These are phyloP conservation scores for Parauchenoglanis ngamensis DNA, from an alignment of 2,797 vertebrate species.

Conservation along the genomic window DNA sequence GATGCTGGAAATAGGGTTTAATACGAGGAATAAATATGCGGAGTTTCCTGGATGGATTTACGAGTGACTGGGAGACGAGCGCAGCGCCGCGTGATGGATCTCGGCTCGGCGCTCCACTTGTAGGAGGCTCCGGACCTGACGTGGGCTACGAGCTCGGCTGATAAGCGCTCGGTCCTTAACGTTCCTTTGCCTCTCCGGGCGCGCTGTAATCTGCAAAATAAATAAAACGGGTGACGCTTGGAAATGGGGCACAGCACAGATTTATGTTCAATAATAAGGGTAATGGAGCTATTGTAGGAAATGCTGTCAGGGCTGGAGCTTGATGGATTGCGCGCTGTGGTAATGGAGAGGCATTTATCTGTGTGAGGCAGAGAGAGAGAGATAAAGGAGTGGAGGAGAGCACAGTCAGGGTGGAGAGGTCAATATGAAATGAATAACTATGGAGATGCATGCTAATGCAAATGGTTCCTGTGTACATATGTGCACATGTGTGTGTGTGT, in stretches of 20 bases:
- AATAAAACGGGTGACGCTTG: constrained; percentile 19
- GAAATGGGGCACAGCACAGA: constrained; percentile 16
- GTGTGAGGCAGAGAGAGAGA: constrained; percentile 18
- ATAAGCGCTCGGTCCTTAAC: neutral
- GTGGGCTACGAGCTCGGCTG: neutral
- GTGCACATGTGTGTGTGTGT: neutral
- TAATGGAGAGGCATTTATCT: constrained; percentile 41
- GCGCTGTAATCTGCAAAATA: constrained; percentile 23
- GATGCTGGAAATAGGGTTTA: neutral
- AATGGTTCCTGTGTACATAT: neutral
- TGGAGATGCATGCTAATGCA: neutral
- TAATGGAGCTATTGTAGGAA: constrained; percentile 54
- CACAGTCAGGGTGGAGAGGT: neutral
- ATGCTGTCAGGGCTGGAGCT: constrained; percentile 37
- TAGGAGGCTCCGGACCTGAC: neutral
- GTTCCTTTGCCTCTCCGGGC: neutral
- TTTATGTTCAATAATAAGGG: constrained; percentile 70
- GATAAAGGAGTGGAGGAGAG: neutral
- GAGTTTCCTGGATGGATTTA: neutral
- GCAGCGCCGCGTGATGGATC: neutral
- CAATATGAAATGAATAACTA: neutral
- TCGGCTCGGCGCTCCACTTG: neutral
- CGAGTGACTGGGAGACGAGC: neutral
- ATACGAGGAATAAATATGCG: neutral
- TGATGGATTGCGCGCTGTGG: constrained; percentile 56